Conservation (phyloP, 2,113 vertebrate species). For the Meriones unguiculatus region DNA sequence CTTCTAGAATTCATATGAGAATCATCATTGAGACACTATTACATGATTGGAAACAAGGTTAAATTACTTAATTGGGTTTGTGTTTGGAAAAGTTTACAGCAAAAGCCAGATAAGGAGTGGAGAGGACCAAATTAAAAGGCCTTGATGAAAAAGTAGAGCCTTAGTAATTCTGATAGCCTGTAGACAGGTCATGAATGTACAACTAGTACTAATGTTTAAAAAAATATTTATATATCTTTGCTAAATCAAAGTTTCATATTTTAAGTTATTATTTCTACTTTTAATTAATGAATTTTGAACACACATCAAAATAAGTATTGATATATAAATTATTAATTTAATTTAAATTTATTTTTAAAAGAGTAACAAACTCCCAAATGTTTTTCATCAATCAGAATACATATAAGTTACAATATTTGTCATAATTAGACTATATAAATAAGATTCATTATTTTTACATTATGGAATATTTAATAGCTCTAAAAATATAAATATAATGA, state of each 20-base stretch:
- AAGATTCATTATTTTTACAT: neutral
- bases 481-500: neutral
- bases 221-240: slow-evolving; percentile 26
- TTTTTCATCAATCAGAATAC: neutral
- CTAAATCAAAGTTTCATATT: neutral
- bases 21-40: slow-evolving; percentile 52
- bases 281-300: neutral
- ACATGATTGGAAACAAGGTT: slow-evolving; percentile 25
- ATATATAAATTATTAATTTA: neutral
- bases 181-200: neutral
- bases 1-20: slow-evolving; percentile 11
- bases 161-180: neutral
- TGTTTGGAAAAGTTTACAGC: slow-evolving; percentile 30
- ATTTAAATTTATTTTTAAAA: neutral
- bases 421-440: neutral
- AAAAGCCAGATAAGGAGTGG: neutral
- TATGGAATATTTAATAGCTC: neutral
- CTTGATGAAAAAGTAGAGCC: slow-evolving; percentile 32
- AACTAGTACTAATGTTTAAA: neutral
- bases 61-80: slow-evolving; percentile 3
- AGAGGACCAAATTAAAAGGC: neutral
- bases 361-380: neutral
- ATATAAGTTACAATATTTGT: neutral
- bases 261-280: neutral
- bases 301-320: neutral